Evolutionary conservation across 2,888 invertebrate species (phyloP).

Genomic region (Chalcosyrphus nemorum): DNA sequence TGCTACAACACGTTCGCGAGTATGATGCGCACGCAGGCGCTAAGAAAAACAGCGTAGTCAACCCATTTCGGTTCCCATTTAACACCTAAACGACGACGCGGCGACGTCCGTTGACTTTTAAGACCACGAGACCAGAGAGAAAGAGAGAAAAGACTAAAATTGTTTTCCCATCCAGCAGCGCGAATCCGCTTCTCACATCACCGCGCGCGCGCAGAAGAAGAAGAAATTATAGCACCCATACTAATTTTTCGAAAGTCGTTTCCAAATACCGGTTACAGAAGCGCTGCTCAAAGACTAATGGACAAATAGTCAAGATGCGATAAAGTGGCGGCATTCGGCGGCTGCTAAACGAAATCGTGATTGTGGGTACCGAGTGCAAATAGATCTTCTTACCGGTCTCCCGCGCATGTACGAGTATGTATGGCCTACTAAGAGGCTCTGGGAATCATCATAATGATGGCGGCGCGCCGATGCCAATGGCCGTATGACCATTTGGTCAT

Average conservation of each 20-base stretch:
- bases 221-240: conserved; percentile 51
- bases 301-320: conserved; percentile 19
- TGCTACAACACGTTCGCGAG: conserved; percentile 16
- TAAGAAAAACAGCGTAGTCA: neutral
- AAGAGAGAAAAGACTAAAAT: too few species aligned
- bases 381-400: conserved; percentile 22
- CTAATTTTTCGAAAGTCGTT: conserved; percentile 67
- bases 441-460: neutral
- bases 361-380: conserved; percentile 8
- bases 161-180: neutral
- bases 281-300: conserved; percentile 33
- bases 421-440: neutral
- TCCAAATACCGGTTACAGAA: conserved; percentile 43
- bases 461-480: conserved; percentile 26
- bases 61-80: conserved; percentile 35
- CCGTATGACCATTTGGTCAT: conserved; percentile 40
- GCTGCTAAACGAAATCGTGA: conserved; percentile 8
- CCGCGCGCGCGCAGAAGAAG: neutral
- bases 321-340: neutral
- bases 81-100: too few species aligned
- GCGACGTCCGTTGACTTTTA: conserved; percentile 13
- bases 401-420: too few species aligned
- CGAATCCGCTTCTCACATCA: neutral
- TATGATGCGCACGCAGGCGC: neutral
- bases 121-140: too few species aligned